These are phyloP conservation scores for Atethmia centrago DNA, from an alignment of 2,888 invertebrate species.

Conservation along the genomic window DNA sequence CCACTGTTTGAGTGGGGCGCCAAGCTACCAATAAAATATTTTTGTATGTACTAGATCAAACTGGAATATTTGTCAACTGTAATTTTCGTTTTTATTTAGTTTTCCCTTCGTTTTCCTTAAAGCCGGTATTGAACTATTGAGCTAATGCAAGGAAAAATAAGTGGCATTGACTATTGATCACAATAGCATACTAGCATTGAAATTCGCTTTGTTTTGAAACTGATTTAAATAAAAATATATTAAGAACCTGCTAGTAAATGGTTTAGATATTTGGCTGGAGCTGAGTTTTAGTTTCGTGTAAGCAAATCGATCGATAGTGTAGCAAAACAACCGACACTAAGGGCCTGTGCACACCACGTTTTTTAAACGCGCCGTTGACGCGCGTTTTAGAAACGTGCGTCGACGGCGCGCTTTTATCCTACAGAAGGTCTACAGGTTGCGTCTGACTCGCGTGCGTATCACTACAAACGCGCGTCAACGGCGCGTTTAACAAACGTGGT, in stretches of 20 bases:
- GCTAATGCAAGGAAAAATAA: conserved; percentile 29
- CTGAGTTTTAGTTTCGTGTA: neutral
- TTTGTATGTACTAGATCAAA: conserved; percentile 20
- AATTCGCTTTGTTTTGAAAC: conserved; percentile 16
- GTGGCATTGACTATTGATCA: conserved; percentile 36
- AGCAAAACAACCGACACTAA: neutral
- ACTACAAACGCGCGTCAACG: too few species aligned
- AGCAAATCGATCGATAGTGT: conserved; percentile 7
- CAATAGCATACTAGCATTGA: conserved; percentile 26
- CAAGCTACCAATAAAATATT: neutral
- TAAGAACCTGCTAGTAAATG: too few species aligned
- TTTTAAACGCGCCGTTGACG: too few species aligned
- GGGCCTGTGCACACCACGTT: too few species aligned
- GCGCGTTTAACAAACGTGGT: too few species aligned
- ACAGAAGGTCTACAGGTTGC: too few species aligned
- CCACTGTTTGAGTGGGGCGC: neutral
- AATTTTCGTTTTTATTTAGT: conserved; percentile 2
- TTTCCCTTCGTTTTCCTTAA: conserved; percentile 45
- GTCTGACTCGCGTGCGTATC: too few species aligned
- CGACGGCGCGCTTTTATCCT: too few species aligned
- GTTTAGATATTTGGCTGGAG: too few species aligned
- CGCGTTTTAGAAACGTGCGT: too few species aligned
- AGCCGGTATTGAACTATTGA: conserved; percentile 35
- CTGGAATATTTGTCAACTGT: conserved; percentile 3
- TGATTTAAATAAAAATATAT: conserved; percentile 10